These are phyloP conservation scores for Neoaliturus tenellus DNA, from an alignment of 2,888 invertebrate genomes.

Conservation along the genomic window DNA sequence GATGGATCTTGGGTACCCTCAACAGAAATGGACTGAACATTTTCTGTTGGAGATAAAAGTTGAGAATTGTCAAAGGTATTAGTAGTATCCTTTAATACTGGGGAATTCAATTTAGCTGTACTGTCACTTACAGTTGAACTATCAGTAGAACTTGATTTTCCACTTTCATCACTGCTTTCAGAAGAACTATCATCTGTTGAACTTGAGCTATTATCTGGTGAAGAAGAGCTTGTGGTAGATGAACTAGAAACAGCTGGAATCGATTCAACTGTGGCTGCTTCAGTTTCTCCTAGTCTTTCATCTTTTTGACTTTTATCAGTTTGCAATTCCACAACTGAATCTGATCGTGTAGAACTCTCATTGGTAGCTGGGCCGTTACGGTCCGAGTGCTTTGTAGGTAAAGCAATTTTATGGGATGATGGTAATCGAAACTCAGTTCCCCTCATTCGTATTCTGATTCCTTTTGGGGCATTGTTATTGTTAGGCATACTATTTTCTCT, in stretches of 20 bases:
- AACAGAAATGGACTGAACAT: background rate
- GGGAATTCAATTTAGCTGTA: background rate
- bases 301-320: background rate
- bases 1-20: background rate
- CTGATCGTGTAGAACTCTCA: too few species aligned
- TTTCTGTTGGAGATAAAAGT: background rate
- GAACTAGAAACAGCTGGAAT: background rate
- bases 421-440: background rate
- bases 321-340: background rate
- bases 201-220: background rate
- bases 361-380: too few species aligned
- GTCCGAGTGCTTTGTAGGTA: too few species aligned
- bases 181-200: constrained; percentile 18
- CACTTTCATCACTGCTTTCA: constrained; percentile 30
- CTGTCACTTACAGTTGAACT: background rate
- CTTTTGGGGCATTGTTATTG: background rate
- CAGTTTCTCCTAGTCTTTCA: background rate
- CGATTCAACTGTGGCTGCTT: background rate
- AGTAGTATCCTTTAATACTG: too few species aligned
- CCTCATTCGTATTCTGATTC: background rate
- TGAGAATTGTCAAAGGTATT: too few species aligned
- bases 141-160: background rate
- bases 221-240: background rate
- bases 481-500: background rate
- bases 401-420: too few species aligned